Evolutionary conservation across 2,113 vertebrate species (phyloP).

Genomic region (Pyxicephalus adspersus): DNA sequence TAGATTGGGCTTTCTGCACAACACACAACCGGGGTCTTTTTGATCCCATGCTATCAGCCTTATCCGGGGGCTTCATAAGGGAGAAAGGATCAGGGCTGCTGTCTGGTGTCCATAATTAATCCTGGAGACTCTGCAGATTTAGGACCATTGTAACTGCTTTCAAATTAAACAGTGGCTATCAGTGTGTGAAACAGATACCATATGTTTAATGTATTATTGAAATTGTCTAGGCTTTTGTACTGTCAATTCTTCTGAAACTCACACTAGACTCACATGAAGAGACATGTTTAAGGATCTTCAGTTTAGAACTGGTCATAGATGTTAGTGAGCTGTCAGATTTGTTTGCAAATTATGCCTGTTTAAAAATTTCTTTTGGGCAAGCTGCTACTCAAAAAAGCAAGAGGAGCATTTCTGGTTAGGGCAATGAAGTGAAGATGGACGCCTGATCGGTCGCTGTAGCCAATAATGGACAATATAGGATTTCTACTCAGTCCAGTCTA

Average conservation of each 20-base stretch:
- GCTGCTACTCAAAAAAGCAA: too few species aligned
- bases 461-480: too few species aligned
- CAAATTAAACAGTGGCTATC: constrained; percentile 79
- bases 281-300: constrained; percentile 62
- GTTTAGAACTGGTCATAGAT: too few species aligned
- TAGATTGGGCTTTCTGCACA: constrained; percentile 60
- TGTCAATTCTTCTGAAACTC: constrained; percentile 65
- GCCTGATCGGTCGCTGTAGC: too few species aligned
- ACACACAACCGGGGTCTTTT: constrained; percentile 62
- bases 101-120: constrained; percentile 79
- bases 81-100: constrained; percentile 71
- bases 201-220: constrained; percentile 69
- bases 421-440: too few species aligned
- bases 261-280: constrained; percentile 68
- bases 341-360: too few species aligned
- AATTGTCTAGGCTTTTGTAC: constrained; percentile 62
- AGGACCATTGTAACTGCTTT: constrained; percentile 73
- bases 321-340: too few species aligned
- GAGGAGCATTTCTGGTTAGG: too few species aligned
- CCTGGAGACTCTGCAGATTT: constrained; percentile 75
- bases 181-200: constrained; percentile 73
- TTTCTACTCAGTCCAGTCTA: too few species aligned
- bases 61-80: constrained; percentile 72
- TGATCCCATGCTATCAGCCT: constrained; percentile 71
- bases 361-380: too few species aligned